These are phyloP conservation scores for Lepidocolaptes lacrymiger DNA, from an alignment of 2,797 vertebrate species.

Conservation along the genomic window DNA sequence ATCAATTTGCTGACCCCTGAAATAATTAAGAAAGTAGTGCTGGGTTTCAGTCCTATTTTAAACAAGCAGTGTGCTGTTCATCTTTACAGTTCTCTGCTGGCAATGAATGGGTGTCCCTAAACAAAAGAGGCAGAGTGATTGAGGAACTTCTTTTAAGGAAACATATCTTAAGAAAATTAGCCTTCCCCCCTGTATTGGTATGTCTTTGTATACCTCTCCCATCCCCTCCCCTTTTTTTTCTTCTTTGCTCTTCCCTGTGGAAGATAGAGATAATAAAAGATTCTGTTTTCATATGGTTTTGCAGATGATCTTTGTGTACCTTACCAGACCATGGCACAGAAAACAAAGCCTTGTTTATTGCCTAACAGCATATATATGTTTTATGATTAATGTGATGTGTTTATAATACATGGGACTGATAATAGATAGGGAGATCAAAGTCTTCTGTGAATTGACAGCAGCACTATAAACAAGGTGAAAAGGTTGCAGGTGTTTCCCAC, in stretches of 20 bases:
- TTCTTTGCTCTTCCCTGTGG: neutral
- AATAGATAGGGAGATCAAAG: constrained; percentile 67
- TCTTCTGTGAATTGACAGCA: constrained; percentile 36
- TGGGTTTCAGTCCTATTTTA: neutral
- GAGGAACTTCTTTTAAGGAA: neutral
- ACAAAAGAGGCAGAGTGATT: neutral
- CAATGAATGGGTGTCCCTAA: neutral
- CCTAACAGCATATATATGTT: neutral
- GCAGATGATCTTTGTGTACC: constrained; percentile 42
- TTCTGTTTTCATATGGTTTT: constrained; percentile 12
- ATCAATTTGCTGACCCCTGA: constrained; percentile 51
- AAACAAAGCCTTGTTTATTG: constrained; percentile 45
- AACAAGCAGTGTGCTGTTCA: neutral
- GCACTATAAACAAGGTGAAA: constrained; percentile 45
- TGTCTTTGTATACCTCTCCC: neutral
- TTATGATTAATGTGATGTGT: constrained; percentile 42
- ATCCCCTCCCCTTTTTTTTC: rapidly evolving
- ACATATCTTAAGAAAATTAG: neutral
- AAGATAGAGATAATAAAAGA: neutral
- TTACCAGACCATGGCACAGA: neutral
- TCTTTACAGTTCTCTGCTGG: neutral
- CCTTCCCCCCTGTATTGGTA: neutral
- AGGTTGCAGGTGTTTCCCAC: constrained; percentile 61
- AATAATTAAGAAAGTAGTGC: constrained; percentile 3
- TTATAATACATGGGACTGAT: constrained; percentile 24